Conservation (phyloP, 1,140 invertebrate genomes). For the Drosophila jambulina region DNA sequence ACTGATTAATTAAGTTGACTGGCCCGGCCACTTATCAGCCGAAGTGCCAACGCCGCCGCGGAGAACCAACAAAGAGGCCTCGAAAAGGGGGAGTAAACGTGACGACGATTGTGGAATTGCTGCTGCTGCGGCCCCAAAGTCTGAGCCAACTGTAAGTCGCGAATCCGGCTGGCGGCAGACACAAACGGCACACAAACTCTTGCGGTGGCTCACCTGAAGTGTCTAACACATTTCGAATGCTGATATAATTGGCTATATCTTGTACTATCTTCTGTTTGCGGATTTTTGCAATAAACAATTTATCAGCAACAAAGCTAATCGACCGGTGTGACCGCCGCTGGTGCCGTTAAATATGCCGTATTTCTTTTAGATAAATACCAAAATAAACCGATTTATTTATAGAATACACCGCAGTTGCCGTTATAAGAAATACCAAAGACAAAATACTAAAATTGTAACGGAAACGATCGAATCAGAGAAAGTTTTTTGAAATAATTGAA, state of each 20-base stretch:
- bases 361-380: neutral
- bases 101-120: slow-evolving; percentile 50
- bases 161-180: neutral
- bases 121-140: slow-evolving; percentile 22
- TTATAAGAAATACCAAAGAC: neutral
- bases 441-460: slow-evolving; percentile 1
- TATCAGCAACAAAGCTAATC: slow-evolving; percentile 31
- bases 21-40: slow-evolving; percentile 59
- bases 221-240: slow-evolving; percentile 58
- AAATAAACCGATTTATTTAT: neutral
- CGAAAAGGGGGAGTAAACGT: slow-evolving; percentile 77
- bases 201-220: slow-evolving; percentile 51
- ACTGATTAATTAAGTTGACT: slow-evolving; percentile 64
- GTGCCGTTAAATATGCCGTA: too few relatives aligned
- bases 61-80: slow-evolving; percentile 60
- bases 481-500: neutral
- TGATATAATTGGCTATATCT: slow-evolving; percentile 26
- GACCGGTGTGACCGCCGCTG: neutral
- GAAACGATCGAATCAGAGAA: neutral
- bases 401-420: neutral
- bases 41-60: slow-evolving; percentile 47
- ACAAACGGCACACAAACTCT: too few relatives aligned
- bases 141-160: slow-evolving; percentile 16
- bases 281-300: slow-evolving; percentile 61
- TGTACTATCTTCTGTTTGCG: slow-evolving; percentile 33